A percentile compares a stretch with the other conserved stretches of the same genome.
Evolutionary conservation across 2,888 invertebrate genomes (phyloP).

Genomic region (Caenorhabditis afra): DNA sequence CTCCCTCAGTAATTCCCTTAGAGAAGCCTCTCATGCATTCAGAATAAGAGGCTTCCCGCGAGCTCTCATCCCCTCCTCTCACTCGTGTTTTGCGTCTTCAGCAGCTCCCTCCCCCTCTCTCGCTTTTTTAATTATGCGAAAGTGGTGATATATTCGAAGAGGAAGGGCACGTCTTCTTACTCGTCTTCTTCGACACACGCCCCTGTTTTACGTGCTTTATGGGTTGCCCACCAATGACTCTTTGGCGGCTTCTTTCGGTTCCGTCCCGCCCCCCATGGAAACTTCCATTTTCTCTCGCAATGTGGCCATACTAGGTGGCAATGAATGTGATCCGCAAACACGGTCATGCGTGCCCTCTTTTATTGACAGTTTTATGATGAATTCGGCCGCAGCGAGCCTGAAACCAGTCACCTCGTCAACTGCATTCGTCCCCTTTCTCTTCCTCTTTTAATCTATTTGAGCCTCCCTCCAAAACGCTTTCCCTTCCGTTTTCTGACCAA

Average conservation of each 20-base stretch:
- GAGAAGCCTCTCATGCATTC: constrained; percentile 59
- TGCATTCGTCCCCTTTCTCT: constrained; percentile 12
- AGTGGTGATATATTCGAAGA: constrained; percentile 29
- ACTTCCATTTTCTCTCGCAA: background rate
- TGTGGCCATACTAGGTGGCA: background rate
- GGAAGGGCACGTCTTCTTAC: background rate
- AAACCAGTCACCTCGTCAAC: constrained; percentile 52
- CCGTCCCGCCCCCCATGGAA: background rate
- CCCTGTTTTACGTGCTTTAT: constrained; percentile 22
- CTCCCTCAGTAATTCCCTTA: constrained; percentile 35
- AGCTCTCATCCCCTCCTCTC: constrained; percentile 11
- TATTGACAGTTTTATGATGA: constrained; percentile 32
- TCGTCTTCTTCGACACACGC: constrained; percentile 18
- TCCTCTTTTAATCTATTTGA: constrained; percentile 54
- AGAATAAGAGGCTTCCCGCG: constrained; percentile 43
- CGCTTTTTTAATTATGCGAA: constrained; percentile 53
- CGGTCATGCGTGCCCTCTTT: constrained; percentile 39
- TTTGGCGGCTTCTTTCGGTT: constrained; percentile 15
- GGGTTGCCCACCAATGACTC: constrained; percentile 25
- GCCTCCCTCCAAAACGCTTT: constrained; percentile 9
- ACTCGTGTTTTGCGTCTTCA: constrained; percentile 7
- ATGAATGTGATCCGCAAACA: constrained; percentile 41
- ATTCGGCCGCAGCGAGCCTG: constrained; percentile 5
- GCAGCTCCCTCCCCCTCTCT: constrained; percentile 3
- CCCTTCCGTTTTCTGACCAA: constrained; percentile 22